A percentile compares a stretch with the other conserved stretches of the same genome.
Conservation (phyloP, 2,797 vertebrate species). For the Menidia menidia region DNA sequence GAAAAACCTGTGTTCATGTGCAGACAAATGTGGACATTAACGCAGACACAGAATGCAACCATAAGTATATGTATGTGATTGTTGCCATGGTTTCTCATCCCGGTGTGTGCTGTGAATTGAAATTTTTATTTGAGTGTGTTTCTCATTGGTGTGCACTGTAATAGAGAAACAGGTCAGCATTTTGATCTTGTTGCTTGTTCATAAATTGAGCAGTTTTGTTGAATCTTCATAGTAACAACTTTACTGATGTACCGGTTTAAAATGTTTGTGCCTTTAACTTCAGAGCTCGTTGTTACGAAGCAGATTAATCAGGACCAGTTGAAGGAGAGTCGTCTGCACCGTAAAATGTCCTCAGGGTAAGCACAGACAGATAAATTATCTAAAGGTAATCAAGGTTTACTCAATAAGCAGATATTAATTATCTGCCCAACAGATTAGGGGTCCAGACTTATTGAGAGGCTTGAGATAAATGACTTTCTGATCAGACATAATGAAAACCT, state of each 20-base stretch:
- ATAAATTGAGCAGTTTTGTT: not conserved
- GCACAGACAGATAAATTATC: constrained; percentile 74
- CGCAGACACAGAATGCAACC: constrained; percentile 28
- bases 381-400: constrained; percentile 77
- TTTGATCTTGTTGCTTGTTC: constrained; percentile 16
- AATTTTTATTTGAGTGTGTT: constrained; percentile 53
- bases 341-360: constrained; percentile 53
- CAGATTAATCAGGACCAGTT: constrained; percentile 46
- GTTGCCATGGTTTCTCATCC: constrained; percentile 69
- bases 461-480: constrained; percentile 75
- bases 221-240: constrained; percentile 3
- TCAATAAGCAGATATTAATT: constrained; percentile 84
- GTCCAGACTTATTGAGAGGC: constrained; percentile 67
- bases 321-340: constrained; percentile 52
- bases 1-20: constrained; percentile 31
- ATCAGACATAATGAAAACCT: constrained; percentile 77
- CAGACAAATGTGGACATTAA: constrained; percentile 36
- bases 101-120: constrained; percentile 37
- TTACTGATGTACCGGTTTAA: constrained; percentile 17
- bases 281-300: too few species aligned
- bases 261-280: not conserved
- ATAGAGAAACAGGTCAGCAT: constrained; percentile 36
- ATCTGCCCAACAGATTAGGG: constrained; percentile 74
- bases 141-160: constrained; percentile 36
- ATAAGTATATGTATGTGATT: constrained; percentile 50